Base-by-base conservation (phyloP, 2,113 vertebrate species). In the Siniperca knerii region DNA sequence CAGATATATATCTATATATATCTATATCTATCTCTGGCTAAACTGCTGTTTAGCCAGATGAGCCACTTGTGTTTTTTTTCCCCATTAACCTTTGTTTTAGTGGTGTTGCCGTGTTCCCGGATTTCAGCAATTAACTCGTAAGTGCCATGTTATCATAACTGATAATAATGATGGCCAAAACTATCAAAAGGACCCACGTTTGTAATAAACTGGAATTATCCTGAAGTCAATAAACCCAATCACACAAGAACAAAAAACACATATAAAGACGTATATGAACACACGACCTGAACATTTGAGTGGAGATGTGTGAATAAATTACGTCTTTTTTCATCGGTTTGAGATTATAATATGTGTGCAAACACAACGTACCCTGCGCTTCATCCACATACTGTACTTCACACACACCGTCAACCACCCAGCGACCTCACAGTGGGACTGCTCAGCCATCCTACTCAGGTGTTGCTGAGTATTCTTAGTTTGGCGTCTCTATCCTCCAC, bases 341-440 rank as follows among this genome's bases (percentile, higher is more conserved):
- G 6, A 60, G 52, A 44, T 62, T 20, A 44, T 68, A 44, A 25
- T 6, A 67, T 68, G 42, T 44, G 20, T 48, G 11, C 50, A 57
- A 33, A 54, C 21, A 46, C 25, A 55, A 54, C 8, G 18, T 16
- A 10, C 55, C 10, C 13, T 46, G 42, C 5, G 1, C 25, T 65
- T 16, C 16, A 50, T 52, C 58, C 52, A 35, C 58, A 25, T 8
- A 23, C 50, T 40, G 62, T 65, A 61, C 74, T 50, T 13, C 37
- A 44, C n/a, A 66, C 33, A 75, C 82, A 68, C 60, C 15, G 18
- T 83, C 80, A 80, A 58, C 74, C 67, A 74, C 67, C 44, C 52
- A 68, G 73, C 44, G 15, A 29, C 60, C 71, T 79, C 84, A 35
- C 88, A 58, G n/a, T 72, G 84, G 79, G 86, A 78, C 42, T 16